Conservation (phyloP, 2,113 vertebrate species). For the Ranitomeya variabilis region DNA sequence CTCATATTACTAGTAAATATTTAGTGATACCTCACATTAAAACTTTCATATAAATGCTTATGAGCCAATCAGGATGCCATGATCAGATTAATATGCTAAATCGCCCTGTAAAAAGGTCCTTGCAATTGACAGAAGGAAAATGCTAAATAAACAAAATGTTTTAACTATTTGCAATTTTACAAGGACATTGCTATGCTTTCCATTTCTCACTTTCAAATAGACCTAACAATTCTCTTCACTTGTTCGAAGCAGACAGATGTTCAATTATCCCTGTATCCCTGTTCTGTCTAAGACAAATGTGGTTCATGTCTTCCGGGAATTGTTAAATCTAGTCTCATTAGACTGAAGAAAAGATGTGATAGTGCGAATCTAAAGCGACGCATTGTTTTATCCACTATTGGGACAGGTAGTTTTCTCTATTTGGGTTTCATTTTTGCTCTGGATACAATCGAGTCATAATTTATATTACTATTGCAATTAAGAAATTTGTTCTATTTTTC, state of each 20-base stretch:
- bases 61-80: neutral
- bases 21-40: neutral
- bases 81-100: neutral
- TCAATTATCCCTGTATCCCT: slow-evolving; percentile 56
- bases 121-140: neutral
- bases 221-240: slow-evolving; percentile 52
- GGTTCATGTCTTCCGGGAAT: slow-evolving; percentile 53
- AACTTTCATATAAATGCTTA: neutral
- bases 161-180: slow-evolving; percentile 23
- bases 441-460: neutral
- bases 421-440: neutral
- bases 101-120: neutral
- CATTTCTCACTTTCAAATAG: slow-evolving; percentile 41
- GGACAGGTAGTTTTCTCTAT: neutral
- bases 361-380: slow-evolving; percentile 14
- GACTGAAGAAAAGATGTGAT: slow-evolving; percentile 38
- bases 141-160: neutral
- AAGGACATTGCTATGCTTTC: slow-evolving; percentile 35
- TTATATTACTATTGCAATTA: neutral
- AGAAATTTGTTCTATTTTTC: neutral
- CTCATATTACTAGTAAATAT: neutral
- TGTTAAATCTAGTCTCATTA: slow-evolving; percentile 58
- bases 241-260: slow-evolving; percentile 54
- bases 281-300: slow-evolving; percentile 55
- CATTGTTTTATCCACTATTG: slow-evolving; percentile 5